These are phyloP conservation scores for Sapajus apella DNA, from an alignment of 2,113 vertebrate genomes.

Conservation along the genomic window DNA sequence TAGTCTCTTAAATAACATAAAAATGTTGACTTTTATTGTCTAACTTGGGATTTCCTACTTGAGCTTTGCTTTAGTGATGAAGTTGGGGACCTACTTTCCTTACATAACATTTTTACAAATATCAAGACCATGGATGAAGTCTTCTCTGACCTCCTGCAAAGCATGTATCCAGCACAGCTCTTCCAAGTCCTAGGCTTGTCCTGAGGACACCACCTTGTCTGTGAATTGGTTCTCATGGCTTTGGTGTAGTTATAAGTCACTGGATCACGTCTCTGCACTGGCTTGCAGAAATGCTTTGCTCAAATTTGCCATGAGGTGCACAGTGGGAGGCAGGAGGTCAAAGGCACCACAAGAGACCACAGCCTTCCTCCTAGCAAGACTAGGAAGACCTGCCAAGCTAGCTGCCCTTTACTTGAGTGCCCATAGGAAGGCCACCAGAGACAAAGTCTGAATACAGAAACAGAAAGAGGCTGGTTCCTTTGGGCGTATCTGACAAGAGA, in stretches of 20 bases:
- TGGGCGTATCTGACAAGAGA: background rate
- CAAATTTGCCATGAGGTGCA: background rate
- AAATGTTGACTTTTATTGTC: background rate
- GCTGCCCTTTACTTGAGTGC: background rate
- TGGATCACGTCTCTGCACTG: background rate
- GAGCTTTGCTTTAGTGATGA: background rate
- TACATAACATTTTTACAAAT: background rate
- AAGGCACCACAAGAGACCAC: background rate
- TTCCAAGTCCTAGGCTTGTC: background rate
- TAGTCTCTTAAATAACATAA: background rate
- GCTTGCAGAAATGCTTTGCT: background rate
- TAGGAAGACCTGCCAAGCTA: background rate
- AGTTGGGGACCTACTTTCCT: background rate
- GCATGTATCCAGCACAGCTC: background rate
- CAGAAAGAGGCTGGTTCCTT: background rate
- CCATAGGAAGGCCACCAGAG: background rate
- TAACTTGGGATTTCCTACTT: background rate
- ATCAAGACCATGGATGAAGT: background rate
- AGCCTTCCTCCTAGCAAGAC: background rate
- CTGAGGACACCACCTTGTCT: background rate
- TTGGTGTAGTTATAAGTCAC: background rate
- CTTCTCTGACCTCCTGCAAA: background rate
- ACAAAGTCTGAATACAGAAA: background rate
- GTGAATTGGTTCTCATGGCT: background rate
- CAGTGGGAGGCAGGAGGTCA: background rate